Conservation (phyloP, 1,140 invertebrate genomes). For the Odontomachus brunneus region DNA sequence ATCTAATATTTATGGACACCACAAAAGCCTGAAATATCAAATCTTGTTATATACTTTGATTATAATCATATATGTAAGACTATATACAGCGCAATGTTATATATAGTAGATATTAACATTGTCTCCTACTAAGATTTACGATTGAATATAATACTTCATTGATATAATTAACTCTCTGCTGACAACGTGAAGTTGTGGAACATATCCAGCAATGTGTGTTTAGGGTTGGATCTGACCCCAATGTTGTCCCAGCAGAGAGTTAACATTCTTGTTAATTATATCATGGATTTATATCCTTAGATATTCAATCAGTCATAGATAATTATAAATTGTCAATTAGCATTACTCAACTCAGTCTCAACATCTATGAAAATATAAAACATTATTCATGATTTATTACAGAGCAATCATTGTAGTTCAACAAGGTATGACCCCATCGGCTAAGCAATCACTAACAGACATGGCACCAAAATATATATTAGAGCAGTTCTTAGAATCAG, state of each 20-base stretch:
- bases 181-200: too few relatives aligned
- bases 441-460: conserved; percentile 98
- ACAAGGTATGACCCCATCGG: conserved; percentile 98
- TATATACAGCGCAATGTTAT: neutral
- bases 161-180: too few relatives aligned
- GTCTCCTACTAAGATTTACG: neutral
- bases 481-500: conserved; percentile 99
- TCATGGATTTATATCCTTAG: conserved; percentile 17
- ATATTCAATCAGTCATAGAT: conserved; percentile 13
- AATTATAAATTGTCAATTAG: neutral
- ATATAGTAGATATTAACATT: neutral
- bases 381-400: conserved; percentile 81
- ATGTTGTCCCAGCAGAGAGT: too few relatives aligned
- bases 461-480: conserved; percentile 99
- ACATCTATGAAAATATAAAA: neutral
- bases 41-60: too few relatives aligned
- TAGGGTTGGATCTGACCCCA: too few relatives aligned
- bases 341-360: neutral
- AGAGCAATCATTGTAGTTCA: conserved; percentile 92
- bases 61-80: too few relatives aligned
- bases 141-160: too few relatives aligned
- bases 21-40: too few relatives aligned
- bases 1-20: too few relatives aligned
- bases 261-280: neutral
- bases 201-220: too few relatives aligned